Evolutionary conservation across 2,888 invertebrate genomes (phyloP), one percentile per base, ranked within the genome.

Genomic region (Coenonympha arcania): DNA sequence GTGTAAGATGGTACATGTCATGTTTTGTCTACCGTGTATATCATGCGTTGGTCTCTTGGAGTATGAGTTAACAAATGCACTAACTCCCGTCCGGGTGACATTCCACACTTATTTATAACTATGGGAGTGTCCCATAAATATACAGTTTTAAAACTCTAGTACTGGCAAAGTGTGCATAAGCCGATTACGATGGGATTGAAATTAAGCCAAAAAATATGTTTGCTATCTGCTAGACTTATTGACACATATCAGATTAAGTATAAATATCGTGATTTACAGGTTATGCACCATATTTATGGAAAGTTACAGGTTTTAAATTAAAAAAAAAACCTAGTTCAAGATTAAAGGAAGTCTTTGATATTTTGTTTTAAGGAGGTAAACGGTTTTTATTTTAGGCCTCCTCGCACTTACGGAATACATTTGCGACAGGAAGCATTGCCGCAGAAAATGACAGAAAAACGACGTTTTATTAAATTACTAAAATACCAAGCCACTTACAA

Each of bases 31-130:
- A 6, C 40, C 2, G 2, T 6, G 22, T 13, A 30, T 1, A 43
- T 45, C 8, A 9, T 19, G 19, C 15, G 28, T 19, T 37, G 11
- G 4, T 9, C 45, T 53, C 53, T 19, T 22, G 4, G 30, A 24
- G 26, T 40, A 43, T 36, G 44, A 44, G 44, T 55, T 52, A 56
- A 58, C 54, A 56, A 53, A 57, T 51, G 55, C 53, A 53, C 50
- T 49, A 45, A 48, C 51, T 51, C 59, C 53, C 49, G 54, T 46
- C 56, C 51, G 57, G 54, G 56, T 54, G 60, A 60, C 60, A 60
- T 60, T 59, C 61, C 57, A 47, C 51, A 52, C 50, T 54, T 59
- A 59, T 57, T 59, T 56, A 60, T 58, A 58, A 55, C 57, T 57
- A 53, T 50, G 39, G 52, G 52, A 45, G 55, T 48, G 43, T 46